Evolutionary conservation across 2,797 vertebrate species (phyloP), one percentile per base, ranked within the genome.

Genomic region (Labroides dimidiatus): DNA sequence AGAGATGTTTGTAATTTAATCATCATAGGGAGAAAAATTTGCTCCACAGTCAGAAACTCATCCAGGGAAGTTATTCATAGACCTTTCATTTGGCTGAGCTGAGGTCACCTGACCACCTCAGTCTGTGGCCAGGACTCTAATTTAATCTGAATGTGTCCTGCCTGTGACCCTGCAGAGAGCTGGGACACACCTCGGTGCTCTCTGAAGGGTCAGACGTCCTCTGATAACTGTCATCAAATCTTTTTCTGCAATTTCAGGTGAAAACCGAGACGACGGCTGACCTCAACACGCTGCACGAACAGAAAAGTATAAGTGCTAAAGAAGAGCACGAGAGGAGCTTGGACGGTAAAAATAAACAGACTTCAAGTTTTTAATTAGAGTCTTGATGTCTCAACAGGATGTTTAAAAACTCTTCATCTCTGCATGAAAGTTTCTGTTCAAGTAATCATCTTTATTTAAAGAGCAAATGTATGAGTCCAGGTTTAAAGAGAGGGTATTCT

Each of bases 211-310:
- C 30, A 33, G 8, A 5, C 30, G 5, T 33, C 30, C 30, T 33
- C 30, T 33, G 30, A 33, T 9, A 6, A 6, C 30, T 8, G 30
- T 27, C 30, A 6, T 33, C 8, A 33, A 33, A 33, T 8, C 24
- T 6, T 27, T 27, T n/a, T 1, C 45, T 48, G 20, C 2, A 7
- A 15, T 42, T 39, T 73, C 84, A 98, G 97, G 95, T 95, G 75
- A 94, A 91, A 82, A 92, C 90, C 0, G 92, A 93, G 74, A 94
- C 84, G 14, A 80, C 93, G 19, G 77, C 84, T 2, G 93, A 95
- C 48, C 86, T 95, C 49, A 90, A 75, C 59, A 74, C 92, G n/a
- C 76, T 89, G n/a, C 89, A 95, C 16, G 91, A 93, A 5, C 90
- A 93, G 52, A 94, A 84, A 63, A 83, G 87, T 24, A 77, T 89